phyloP scores from a whole-genome alignment of 1,140 invertebrate species.

The Platyscapa corneri region DNA sequence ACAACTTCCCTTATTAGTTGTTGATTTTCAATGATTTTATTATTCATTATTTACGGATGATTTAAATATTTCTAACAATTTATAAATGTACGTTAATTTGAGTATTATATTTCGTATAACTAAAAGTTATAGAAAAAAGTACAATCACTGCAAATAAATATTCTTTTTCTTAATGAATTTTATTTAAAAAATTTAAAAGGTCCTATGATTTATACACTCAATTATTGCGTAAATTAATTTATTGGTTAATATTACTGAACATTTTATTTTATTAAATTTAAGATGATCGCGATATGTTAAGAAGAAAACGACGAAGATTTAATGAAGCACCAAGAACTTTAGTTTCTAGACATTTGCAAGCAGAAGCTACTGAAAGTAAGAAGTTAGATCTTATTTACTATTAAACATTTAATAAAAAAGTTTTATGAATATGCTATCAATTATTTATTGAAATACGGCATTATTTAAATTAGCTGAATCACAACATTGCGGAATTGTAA shows the following conservation, averaged over 20 bases:
- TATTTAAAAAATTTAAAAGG: too few relatives aligned
- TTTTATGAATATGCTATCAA: background rate
- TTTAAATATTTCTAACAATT: too few relatives aligned
- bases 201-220: background rate
- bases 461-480: slow-evolving; percentile 10
- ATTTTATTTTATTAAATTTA: background rate
- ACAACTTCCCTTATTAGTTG: too few relatives aligned
- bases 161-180: too few relatives aligned
- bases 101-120: too few relatives aligned
- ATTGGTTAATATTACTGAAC: too few relatives aligned
- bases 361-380: slow-evolving; percentile 55
- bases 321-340: slow-evolving; percentile 22
- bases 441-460: slow-evolving; percentile 8
- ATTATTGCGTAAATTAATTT: background rate
- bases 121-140: too few relatives aligned
- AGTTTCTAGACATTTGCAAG: slow-evolving; percentile 24
- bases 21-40: too few relatives aligned
- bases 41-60: too few relatives aligned
- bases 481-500: background rate
- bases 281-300: slow-evolving; percentile 13
- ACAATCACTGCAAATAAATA: too few relatives aligned
- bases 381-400: background rate
- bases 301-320: slow-evolving; percentile 1
- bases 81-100: too few relatives aligned
- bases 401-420: background rate